phyloP scores from a whole-genome alignment of 2,113 vertebrate species.

The Callocephalon fimbriatum region DNA sequence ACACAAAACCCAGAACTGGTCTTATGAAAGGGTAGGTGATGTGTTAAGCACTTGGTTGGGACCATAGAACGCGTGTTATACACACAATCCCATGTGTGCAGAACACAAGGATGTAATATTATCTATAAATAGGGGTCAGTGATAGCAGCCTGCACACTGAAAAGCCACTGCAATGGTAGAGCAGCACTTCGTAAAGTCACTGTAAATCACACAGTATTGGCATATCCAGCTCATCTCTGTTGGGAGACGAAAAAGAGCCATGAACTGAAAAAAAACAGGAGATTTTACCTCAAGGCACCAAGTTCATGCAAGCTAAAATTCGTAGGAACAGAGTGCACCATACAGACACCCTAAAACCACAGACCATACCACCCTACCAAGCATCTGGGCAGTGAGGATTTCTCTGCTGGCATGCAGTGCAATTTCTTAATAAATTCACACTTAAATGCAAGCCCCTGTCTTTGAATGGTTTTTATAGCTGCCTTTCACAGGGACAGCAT shows the following conservation, averaged over 20 bases:
- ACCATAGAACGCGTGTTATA: rapidly evolving
- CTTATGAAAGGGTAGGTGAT: not conserved
- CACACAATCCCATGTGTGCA: rapidly evolving
- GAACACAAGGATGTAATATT: not conserved
- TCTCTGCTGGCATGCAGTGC: not conserved
- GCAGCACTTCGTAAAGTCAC: not conserved
- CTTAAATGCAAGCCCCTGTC: not conserved
- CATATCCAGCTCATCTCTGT: not conserved
- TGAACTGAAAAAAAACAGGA: not conserved
- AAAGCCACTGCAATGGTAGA: not conserved
- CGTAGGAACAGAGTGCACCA: not conserved
- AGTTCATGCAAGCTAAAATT: not conserved
- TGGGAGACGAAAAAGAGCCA: not conserved
- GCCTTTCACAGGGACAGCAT: not conserved
- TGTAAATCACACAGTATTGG: not conserved
- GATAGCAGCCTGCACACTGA: not conserved
- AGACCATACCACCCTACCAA: not conserved
- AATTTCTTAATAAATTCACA: not conserved
- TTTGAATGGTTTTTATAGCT: not conserved
- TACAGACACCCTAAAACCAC: not conserved
- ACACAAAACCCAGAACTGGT: not conserved
- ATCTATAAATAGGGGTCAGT: not conserved
- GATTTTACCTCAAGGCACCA: not conserved
- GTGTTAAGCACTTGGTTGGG: not conserved
- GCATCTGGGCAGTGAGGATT: not conserved